Percentiles rank a stretch among this genome's conserved stretches.
These are phyloP conservation scores for Lithophane leautieri DNA, from an alignment of 2,888 invertebrate genomes.

Conservation along the genomic window DNA sequence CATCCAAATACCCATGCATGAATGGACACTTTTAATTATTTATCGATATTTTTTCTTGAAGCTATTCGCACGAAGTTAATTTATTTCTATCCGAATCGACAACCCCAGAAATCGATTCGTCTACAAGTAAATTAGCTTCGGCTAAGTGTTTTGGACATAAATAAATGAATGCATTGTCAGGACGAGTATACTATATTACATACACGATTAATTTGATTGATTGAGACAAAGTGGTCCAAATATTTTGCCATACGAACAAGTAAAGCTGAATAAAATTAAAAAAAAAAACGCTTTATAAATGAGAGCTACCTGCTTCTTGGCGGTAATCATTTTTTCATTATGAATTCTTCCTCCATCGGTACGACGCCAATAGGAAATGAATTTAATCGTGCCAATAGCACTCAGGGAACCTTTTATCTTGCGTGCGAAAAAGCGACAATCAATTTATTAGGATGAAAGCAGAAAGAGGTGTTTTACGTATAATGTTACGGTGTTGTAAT, in stretches of 20 bases:
- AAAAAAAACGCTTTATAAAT: constrained; percentile 1
- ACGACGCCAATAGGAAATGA: neutral
- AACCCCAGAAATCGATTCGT: too few relatives aligned
- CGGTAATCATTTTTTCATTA: constrained; percentile 5
- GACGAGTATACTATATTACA: neutral
- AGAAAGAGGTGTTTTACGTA: neutral
- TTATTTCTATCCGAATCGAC: too few relatives aligned
- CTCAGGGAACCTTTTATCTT: constrained; percentile 21
- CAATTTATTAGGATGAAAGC: neutral
- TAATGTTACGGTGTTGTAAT: too few relatives aligned
- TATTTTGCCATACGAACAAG: too few relatives aligned
- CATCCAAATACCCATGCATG: too few relatives aligned
- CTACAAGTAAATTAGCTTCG: neutral
- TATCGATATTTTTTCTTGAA: too few relatives aligned
- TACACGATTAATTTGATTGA: neutral
- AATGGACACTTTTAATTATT: too few relatives aligned
- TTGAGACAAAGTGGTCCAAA: too few relatives aligned
- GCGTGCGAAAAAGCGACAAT: neutral
- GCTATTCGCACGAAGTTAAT: too few relatives aligned
- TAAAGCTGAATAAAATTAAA: neutral
- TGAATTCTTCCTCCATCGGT: neutral
- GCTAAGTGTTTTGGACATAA: neutral
- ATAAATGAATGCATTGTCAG: neutral
- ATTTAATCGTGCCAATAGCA: constrained; percentile 24
- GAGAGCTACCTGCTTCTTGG: neutral